phyloP scores from a whole-genome alignment of 2,888 invertebrate species.

The Drosophila austrosaltans region DNA sequence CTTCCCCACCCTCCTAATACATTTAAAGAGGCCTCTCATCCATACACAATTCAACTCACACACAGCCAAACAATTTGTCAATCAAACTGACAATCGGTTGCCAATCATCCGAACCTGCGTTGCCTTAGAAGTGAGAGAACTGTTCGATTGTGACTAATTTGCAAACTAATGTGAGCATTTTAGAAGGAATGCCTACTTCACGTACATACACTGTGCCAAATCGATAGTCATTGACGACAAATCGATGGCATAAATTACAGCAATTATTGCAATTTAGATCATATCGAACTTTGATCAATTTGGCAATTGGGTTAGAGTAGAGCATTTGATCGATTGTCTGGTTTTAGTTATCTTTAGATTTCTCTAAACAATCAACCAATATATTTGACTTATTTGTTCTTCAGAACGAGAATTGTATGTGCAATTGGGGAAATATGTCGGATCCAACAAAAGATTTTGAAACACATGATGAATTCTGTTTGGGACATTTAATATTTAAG shows the following conservation, averaged over 20 bases:
- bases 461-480: too few relatives aligned
- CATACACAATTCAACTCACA: conserved; percentile 13
- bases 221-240: conserved; percentile 39
- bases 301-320: neutral
- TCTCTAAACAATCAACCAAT: too few relatives aligned
- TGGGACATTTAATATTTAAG: too few relatives aligned
- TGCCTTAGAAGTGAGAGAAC: conserved; percentile 14
- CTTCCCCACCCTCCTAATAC: neutral
- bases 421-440: too few relatives aligned
- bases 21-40: neutral
- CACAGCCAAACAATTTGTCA: conserved; percentile 59
- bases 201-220: conserved; percentile 4
- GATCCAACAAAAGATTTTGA: too few relatives aligned
- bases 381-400: too few relatives aligned
- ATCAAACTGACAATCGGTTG: conserved; percentile 67
- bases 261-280: conserved; percentile 30
- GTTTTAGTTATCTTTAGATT: too few relatives aligned
- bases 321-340: neutral
- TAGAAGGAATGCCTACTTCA: conserved; percentile 4
- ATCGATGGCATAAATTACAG: conserved; percentile 49
- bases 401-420: too few relatives aligned
- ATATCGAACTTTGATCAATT: neutral
- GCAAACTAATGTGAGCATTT: conserved; percentile 56
- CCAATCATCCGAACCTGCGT: conserved; percentile 50
- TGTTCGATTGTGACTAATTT: conserved; percentile 45